Base-by-base conservation (phyloP, 37 sponge, comb jelly and placozoan species). In the Eunapius fragilis region DNA sequence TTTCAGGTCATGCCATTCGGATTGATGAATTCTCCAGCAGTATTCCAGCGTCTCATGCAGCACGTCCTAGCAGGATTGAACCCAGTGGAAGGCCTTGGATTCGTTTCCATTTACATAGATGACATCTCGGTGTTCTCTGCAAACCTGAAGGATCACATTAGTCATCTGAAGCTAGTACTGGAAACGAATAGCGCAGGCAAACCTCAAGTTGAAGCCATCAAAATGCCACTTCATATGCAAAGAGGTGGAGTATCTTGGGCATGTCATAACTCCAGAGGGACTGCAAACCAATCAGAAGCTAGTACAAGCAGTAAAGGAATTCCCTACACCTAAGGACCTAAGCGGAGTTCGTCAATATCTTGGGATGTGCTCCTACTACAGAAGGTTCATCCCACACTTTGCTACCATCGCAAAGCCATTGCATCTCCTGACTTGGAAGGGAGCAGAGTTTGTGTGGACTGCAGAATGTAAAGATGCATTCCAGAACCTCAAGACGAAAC, bases 201-300 rank as follows among this genome's bases (percentile, higher is more conserved):
- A 76, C 2, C 69, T 87, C 17, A 87, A 87, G 68, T 70, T 87
- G 28, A 85, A 90, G 49, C 82, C 86, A 12, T 9, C 75, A 0
- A 90, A 90, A 35, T 90, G 90, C 32, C 70, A 26, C 34, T 73
- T 90, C 33, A 6, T 71, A 0, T 27, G 76, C 13, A 7, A 78
- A 25, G 81, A 79, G 34, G 86, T 90, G 0, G 76, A 90, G 70
- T 90, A 86, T 67, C 86, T 90, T 9, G 86, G 90, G 0, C 76
- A 85, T 47, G 31, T 80, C 22, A 71, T 90, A 34, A 85, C 86
- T 10, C 68, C 82, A 34, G 19, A 74, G 27, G 86, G 86, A 4
- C 70, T 90, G 30, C 41, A 73, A n/a, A 74, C 86, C 13, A 80
- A 25, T 67, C 32, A 27, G 0, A 38, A 31, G 25, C 86, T 72